These are phyloP conservation scores for Elmis aenea DNA, from an alignment of 2,888 invertebrate genomes.

Conservation along the genomic window DNA sequence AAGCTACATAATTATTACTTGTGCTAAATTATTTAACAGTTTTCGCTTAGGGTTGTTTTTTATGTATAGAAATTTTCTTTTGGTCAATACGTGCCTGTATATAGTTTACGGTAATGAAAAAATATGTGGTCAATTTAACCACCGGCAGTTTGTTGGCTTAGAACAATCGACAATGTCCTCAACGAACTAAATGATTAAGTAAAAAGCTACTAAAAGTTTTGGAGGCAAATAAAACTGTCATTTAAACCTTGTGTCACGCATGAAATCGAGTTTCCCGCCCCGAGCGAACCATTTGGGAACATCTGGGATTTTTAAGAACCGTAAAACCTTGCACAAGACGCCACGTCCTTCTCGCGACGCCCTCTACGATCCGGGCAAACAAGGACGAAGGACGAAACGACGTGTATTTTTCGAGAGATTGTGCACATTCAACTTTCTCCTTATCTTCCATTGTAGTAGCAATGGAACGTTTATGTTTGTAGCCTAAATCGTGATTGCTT, in stretches of 20 bases:
- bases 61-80: no score
- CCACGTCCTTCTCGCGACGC: constrained; percentile 20
- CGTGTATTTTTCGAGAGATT: constrained; percentile 24
- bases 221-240: constrained; percentile 30
- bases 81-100: no score
- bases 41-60: no score
- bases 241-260: constrained; percentile 33
- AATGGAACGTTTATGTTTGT: constrained; percentile 25
- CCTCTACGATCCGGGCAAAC: constrained; percentile 15
- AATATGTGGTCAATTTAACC: no score
- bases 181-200: constrained; percentile 24
- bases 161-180: constrained; percentile 3
- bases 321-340: constrained; percentile 20
- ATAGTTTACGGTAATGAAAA: no score
- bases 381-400: constrained; percentile 19
- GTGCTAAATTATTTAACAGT: no score
- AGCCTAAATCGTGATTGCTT: constrained; percentile 24
- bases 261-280: constrained; percentile 28
- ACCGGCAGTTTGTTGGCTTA: background rate
- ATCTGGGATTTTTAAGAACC: constrained; percentile 28
- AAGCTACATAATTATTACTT: no score
- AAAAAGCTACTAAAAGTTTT: constrained; percentile 22
- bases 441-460: constrained; percentile 25
- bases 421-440: constrained; percentile 21
- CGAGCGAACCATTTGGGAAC: constrained; percentile 31